These are phyloP conservation scores for Tupaia tana DNA, from an alignment of 2,113 vertebrate species.

Conservation along the genomic window DNA sequence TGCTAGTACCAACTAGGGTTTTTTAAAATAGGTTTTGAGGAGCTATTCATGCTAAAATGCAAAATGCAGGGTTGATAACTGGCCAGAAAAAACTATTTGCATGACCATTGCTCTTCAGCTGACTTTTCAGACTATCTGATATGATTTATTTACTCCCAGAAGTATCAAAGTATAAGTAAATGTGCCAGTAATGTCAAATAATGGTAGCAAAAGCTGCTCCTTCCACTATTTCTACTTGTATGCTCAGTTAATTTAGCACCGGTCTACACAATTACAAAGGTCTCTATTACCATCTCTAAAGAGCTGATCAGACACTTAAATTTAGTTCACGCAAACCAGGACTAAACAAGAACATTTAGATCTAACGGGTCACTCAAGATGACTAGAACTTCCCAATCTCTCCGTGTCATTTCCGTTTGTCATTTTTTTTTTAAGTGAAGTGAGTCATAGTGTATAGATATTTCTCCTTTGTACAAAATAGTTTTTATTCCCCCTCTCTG, in stretches of 20 bases:
- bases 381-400: constrained; percentile 62
- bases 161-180: constrained; percentile 4
- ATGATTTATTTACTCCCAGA: not conserved
- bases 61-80: not conserved
- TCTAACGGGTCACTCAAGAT: constrained; percentile 57
- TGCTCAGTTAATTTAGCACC: constrained; percentile 8
- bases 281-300: constrained; percentile 57
- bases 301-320: constrained; percentile 58
- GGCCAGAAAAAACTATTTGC: not conserved
- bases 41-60: constrained; percentile 19
- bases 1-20: no score
- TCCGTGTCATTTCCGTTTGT: constrained; percentile 54
- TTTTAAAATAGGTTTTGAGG: not conserved
- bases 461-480: constrained; percentile 61
- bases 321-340: constrained; percentile 60
- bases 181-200: not conserved
- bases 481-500: not conserved
- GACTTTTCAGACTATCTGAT: not conserved
- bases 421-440: constrained; percentile 37
- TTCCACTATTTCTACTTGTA: not conserved
- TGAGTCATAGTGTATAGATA: constrained; percentile 61
- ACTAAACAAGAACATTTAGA: constrained; percentile 49
- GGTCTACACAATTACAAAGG: constrained; percentile 45
- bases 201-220: not conserved
- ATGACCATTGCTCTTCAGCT: not conserved